Evolutionary conservation across 2,888 invertebrate genomes (phyloP), one percentile per base, ranked within the genome.

Genomic region (Drosophila nr. medialis): DNA sequence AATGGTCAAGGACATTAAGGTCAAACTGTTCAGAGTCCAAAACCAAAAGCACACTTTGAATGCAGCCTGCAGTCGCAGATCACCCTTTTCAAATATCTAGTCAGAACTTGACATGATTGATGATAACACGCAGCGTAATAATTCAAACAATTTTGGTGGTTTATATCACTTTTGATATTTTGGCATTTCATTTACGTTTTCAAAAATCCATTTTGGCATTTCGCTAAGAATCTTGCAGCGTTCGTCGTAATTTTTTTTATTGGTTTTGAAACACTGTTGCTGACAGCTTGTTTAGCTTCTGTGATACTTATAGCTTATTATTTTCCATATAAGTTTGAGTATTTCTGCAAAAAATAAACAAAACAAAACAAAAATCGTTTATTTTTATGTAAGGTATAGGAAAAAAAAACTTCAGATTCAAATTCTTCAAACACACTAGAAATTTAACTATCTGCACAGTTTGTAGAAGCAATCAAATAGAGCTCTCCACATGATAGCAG

Each of bases 1-100:
- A 53, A 56, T 51, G 72, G 77, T 64, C 77, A 77, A 78, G 77
- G 78, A 81, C 81, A 65, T 68, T 63, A 27, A 27, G 81, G 77
- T 78, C 77, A 81, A 15, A 53, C 32, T n/a, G 13, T 56, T 61
- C 55, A 51, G 2, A 15, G 36, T 4, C 34, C 6, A 36, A 54
- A 38, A 32, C 40, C 34, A 55, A 27, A 32, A 32, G 13, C 38
- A 53, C 36, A 34, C 42, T 40, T 61, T 53, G 24, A 40, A 65
- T 86, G 81, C 72, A 86, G 48, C 50, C 64, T 69, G 66, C 64
- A 77, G 18, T 50, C 60, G 38, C 21, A 45, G 61, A 62, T 72
- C 21, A 21, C 42, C 68, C 38, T 27, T 40, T 64, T 42, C 6
- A 60, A 56, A 70, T 32, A 51, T 50, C 21, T 40, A n/a, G 36